A percentile compares a stretch with the other conserved stretches of the same genome.
Conservation (phyloP, 2,113 vertebrate species). For the Tympanuchus pallidicinctus region DNA sequence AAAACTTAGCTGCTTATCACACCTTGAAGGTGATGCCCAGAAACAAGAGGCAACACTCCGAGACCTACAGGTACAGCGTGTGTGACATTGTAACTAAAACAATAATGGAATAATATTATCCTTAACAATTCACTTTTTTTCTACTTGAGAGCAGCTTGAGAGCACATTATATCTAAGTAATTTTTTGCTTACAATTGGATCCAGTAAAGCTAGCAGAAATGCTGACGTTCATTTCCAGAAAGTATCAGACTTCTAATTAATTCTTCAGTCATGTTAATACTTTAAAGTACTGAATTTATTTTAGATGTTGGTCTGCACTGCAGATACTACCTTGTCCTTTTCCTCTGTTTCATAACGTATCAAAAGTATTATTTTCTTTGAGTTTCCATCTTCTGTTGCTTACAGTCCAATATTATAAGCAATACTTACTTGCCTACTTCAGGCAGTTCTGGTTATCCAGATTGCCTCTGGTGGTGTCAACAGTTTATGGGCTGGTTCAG, state of each 20-base stretch:
- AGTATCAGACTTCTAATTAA: background rate
- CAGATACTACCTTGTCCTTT: background rate
- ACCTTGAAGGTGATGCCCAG: constrained; percentile 85
- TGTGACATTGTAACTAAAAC: background rate
- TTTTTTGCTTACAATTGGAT: background rate
- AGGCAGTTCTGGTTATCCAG: background rate
- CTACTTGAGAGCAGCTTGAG: background rate
- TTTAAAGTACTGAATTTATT: background rate
- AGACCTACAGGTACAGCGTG: constrained; percentile 86
- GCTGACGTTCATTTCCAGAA: background rate
- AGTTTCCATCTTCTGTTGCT: background rate
- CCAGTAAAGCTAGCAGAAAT: background rate
- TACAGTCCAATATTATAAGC: background rate
- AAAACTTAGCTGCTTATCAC: constrained; percentile 81
- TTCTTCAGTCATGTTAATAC: background rate
- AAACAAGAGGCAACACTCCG: constrained; percentile 84
- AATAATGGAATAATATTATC: background rate
- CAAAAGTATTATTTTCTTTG: background rate
- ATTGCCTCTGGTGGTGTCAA: background rate
- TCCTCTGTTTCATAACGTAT: background rate
- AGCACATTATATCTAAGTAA: background rate
- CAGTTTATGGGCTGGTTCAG: too few relatives aligned
- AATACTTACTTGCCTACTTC: background rate
- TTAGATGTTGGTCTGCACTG: background rate
- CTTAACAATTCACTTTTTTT: background rate